Evolutionary conservation across 37 sponge, comb jelly and placozoan species (phyloP), one percentile per base, ranked within the genome.

Genomic region (Beroe forskalii): DNA sequence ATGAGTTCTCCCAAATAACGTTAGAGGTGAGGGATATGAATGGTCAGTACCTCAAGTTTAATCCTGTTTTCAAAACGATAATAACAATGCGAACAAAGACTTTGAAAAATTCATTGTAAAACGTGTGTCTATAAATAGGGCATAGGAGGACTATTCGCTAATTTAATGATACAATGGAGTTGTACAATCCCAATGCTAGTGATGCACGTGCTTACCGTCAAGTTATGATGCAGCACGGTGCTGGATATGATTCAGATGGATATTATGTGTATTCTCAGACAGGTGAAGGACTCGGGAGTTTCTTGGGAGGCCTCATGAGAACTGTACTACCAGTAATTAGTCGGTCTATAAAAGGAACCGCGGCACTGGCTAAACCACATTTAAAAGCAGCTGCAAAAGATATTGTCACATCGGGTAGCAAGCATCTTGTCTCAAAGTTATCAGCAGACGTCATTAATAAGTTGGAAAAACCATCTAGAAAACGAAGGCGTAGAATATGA

Each of bases 171-270:
- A n/a, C n/a, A n/a, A 72, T 72, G 76, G 76, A 72, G 25, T 4
- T 64, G 4, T 30, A 22, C 31, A 30, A 23, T 6, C 66, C 66
- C 4, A n/a, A 3, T 64, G 25, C 66, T 12, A 33, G 14, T 36
- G 40, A 72, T 38, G 37, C 8, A 32, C 6, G 22, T 35, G 76
- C 38, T 17, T 72, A 72, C 27, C 40, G 40, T 22, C 76, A 27
- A 1, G 23, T 37, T 8, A 38, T 72, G 19, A 72, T 72, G 76
- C 76, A 72, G 23, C 76, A 72, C 22, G 76, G 76, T 38, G 3
- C 38, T 72, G 76, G 76, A 32, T 36, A 38, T 38, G 76, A 72
- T 37, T 35, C 37, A 1, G 76, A 72, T 72, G 76, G 76, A 23
- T 72, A 72, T 33, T 72, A 72, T 72, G 40, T 72, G 1, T 72